These are phyloP conservation scores for Pomacea maculata DNA, from an alignment of 1,140 invertebrate species.

Conservation along the genomic window DNA sequence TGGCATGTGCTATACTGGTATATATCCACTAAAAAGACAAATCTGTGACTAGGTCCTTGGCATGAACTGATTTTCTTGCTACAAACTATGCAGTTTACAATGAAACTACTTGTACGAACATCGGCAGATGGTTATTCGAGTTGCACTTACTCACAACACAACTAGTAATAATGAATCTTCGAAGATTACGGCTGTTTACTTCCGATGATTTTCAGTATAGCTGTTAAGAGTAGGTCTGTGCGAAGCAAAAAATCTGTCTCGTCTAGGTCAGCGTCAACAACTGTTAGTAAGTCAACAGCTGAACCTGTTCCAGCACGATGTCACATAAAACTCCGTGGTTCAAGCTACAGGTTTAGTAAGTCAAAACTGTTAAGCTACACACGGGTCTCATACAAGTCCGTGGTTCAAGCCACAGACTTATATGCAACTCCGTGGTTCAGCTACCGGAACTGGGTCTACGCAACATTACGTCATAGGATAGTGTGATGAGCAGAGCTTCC, in stretches of 20 bases:
- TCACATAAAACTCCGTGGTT: neutral
- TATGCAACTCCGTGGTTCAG: neutral
- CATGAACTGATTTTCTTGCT: too few relatives aligned
- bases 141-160: neutral
- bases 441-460: neutral
- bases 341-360: neutral
- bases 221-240: neutral
- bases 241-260: too few relatives aligned
- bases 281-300: neutral
- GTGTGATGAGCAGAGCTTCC: neutral
- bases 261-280: too few relatives aligned
- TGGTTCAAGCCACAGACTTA: neutral
- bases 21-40: too few relatives aligned
- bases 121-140: too few relatives aligned
- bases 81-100: too few relatives aligned
- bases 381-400: neutral
- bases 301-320: neutral
- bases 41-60: too few relatives aligned
- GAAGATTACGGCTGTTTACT: neutral
- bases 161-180: neutral
- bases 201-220: neutral
- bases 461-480: neutral
- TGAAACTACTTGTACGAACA: too few relatives aligned
- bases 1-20: too few relatives aligned
- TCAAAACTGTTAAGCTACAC: too few relatives aligned